Percentiles rank a stretch among this genome's conserved stretches.
Evolutionary conservation across 2,113 vertebrate species (phyloP).

Genomic region (Corvus moneduloides): DNA sequence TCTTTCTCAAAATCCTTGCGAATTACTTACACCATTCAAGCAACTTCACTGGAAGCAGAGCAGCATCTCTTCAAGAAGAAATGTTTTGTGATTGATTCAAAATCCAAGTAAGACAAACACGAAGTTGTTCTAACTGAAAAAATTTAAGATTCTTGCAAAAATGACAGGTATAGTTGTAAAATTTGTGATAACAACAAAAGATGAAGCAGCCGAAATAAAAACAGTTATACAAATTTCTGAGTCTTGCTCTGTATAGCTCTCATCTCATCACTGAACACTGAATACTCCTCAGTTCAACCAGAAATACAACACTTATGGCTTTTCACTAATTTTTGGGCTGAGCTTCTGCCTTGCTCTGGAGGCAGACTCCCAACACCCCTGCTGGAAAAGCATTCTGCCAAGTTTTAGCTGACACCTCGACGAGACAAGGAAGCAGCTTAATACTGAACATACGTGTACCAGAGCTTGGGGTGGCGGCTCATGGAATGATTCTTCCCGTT

Average conservation of each 20-base stretch:
- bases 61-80: neutral
- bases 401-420: neutral
- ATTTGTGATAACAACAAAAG: neutral
- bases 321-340: neutral
- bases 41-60: neutral
- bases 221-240: neutral
- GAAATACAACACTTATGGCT: neutral
- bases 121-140: neutral
- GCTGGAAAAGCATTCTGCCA: neutral
- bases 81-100: neutral
- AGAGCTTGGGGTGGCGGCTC: slow-evolving; percentile 91
- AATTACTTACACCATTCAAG: neutral
- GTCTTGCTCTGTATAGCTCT: neutral
- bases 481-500: slow-evolving; percentile 86
- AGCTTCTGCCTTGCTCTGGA: neutral
- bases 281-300: neutral
- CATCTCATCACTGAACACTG: neutral
- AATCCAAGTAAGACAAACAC: neutral
- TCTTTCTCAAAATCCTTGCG: neutral
- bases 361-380: neutral
- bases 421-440: neutral
- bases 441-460: slow-evolving; percentile 89
- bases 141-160: neutral
- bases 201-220: neutral
- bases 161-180: neutral